Evolutionary conservation across 1,140 invertebrate genomes (phyloP).

Genomic region (Drosophila littoralis): DNA sequence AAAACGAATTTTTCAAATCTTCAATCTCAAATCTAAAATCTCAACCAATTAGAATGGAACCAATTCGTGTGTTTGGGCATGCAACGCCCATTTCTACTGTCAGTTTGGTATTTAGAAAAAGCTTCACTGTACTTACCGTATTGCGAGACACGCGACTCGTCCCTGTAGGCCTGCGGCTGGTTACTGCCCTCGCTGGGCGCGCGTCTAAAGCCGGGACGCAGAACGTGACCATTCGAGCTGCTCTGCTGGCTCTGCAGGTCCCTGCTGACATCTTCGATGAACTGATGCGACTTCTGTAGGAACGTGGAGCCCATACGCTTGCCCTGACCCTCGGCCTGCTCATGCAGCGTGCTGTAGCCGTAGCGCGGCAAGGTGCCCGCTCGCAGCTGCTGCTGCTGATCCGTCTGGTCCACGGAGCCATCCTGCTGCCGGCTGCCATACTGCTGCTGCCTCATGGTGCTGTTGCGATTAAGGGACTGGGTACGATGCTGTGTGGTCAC

Average conservation of each 20-base stretch:
- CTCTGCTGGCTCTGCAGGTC: constrained; percentile 85
- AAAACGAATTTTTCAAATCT: constrained; percentile 32
- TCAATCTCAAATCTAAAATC: constrained; percentile 24
- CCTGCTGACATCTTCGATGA: constrained; percentile 88
- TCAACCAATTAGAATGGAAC: constrained; percentile 46
- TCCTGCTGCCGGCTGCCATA: constrained; percentile 39
- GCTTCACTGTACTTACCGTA: constrained; percentile 87
- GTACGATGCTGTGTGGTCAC: constrained; percentile 62
- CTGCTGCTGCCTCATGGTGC: constrained; percentile 65
- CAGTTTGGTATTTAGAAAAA: constrained; percentile 10
- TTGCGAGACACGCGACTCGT: constrained; percentile 89
- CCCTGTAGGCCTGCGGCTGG: constrained; percentile 88
- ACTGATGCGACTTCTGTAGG: constrained; percentile 89
- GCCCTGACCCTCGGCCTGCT: constrained; percentile 84
- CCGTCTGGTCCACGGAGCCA: constrained; percentile 72
- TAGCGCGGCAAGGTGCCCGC: constrained; percentile 87
- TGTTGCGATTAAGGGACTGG: constrained; percentile 71
- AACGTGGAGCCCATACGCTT: constrained; percentile 89
- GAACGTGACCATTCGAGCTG: constrained; percentile 74
- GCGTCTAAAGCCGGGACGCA: constrained; percentile 86
- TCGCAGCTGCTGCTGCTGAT: constrained; percentile 56
- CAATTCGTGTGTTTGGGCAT: constrained; percentile 8
- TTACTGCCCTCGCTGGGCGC: constrained; percentile 80
- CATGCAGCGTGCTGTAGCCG: constrained; percentile 85
- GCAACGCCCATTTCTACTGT: constrained; percentile 24